Percentiles rank a stretch among this genome's conserved stretches.
These are phyloP conservation scores for Arnoldichthys spilopterus DNA, from an alignment of 2,797 vertebrate genomes.

Conservation along the genomic window DNA sequence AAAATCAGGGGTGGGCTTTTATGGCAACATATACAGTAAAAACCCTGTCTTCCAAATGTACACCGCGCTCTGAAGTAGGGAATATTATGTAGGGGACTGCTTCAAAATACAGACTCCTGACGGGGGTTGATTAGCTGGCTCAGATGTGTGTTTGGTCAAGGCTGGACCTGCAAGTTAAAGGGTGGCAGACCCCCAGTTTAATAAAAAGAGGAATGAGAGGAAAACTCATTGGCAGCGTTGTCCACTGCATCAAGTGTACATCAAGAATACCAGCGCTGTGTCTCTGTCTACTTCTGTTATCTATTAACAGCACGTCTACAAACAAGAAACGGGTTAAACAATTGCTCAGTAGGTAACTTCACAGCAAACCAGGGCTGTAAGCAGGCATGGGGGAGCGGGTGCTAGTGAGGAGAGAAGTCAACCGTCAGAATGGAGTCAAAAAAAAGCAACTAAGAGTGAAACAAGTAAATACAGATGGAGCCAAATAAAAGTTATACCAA, in stretches of 20 bases:
- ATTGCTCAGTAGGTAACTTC: neutral
- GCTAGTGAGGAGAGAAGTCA: constrained; percentile 1
- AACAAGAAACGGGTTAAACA: constrained; percentile 11
- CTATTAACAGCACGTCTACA: neutral
- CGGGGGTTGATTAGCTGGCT: too few relatives aligned
- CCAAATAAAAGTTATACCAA: constrained; percentile 24
- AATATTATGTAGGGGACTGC: too few relatives aligned
- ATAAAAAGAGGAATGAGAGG: neutral
- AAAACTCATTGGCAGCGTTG: neutral
- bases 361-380: constrained; percentile 8
- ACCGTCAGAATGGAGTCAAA: neutral
- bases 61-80: too few relatives aligned
- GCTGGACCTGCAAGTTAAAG: too few relatives aligned
- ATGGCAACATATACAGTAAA: too few relatives aligned
- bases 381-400: constrained; percentile 13
- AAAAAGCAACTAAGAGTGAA: neutral
- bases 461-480: neutral
- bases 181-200: too few relatives aligned
- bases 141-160: too few relatives aligned
- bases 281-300: neutral
- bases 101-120: too few relatives aligned
- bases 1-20: too few relatives aligned
- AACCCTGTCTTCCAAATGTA: too few relatives aligned
- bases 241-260: neutral
- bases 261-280: constrained; percentile 1